These are phyloP conservation scores for Vombatus ursinus DNA, from an alignment of 2,113 vertebrate genomes.

Conservation along the genomic window DNA sequence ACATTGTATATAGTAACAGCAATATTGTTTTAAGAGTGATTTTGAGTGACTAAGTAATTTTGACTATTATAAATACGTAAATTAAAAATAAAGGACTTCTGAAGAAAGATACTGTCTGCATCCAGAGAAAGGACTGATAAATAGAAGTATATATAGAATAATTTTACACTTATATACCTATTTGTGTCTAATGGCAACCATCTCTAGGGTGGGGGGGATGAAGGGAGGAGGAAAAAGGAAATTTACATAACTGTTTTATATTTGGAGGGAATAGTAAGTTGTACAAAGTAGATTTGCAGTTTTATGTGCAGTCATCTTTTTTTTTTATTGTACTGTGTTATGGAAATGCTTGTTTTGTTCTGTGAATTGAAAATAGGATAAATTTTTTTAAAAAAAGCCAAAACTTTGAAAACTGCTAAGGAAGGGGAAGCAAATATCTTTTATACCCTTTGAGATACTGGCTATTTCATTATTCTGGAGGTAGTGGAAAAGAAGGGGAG, in stretches of 20 bases:
- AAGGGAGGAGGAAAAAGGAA: not conserved
- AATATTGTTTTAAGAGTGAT: not conserved
- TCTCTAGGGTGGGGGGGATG: no score
- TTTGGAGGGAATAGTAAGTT: not conserved
- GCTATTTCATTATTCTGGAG: not conserved
- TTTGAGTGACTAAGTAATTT: not conserved
- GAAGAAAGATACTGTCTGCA: not conserved
- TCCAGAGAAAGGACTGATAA: not conserved
- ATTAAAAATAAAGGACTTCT: not conserved
- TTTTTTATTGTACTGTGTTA: not conserved
- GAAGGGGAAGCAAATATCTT: not conserved
- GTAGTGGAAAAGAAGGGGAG: not conserved
- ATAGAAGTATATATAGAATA: not conserved
- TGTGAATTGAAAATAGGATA: not conserved
- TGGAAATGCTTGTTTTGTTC: not conserved
- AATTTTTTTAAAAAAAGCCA: not conserved
- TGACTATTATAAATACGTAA: not conserved
- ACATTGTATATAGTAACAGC: not conserved
- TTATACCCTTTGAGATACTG: not conserved
- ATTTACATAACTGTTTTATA: not conserved
- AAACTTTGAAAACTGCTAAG: not conserved
- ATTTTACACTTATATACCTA: no score
- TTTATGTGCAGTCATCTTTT: no score
- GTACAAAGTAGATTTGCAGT: not conserved
- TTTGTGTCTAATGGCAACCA: no score